Evolutionary conservation across 2,113 vertebrate species (phyloP).

Genomic region (Chiloscyllium plagiosum): DNA sequence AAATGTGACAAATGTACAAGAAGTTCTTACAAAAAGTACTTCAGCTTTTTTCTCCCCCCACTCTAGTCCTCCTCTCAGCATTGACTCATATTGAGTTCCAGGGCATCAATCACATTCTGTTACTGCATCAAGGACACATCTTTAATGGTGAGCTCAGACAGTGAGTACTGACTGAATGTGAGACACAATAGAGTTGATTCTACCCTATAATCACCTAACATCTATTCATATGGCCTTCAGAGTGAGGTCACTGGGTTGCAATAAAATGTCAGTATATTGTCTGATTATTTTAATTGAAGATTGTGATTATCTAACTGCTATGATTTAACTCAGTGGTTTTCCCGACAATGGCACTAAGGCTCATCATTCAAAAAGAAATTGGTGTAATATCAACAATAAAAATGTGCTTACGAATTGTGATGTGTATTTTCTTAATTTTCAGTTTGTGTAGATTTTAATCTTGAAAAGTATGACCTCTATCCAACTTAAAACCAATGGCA

Average conservation of each 20-base stretch:
- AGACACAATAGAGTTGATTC: neutral
- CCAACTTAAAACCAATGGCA: neutral
- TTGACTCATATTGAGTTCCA: neutral
- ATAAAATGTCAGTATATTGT: neutral
- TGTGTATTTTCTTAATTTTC: neutral
- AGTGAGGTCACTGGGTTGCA: neutral
- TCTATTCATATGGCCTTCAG: neutral
- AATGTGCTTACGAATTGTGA: neutral
- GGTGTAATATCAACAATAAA: neutral
- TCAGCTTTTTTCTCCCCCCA: neutral
- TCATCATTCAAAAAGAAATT: neutral
- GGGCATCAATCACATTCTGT: neutral
- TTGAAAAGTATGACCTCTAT: neutral
- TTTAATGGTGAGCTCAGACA: neutral
- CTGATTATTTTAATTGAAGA: neutral
- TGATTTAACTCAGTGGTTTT: neutral
- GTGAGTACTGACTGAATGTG: neutral
- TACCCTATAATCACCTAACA: neutral
- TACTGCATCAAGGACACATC: neutral
- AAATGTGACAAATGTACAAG: neutral
- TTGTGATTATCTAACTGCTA: neutral
- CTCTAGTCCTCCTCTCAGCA: neutral
- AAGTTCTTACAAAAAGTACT: neutral
- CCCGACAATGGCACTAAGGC: neutral
- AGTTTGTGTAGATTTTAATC: neutral